Conservation (phyloP, 2,888 invertebrate species). For the Aspidiotus destructor region DNA sequence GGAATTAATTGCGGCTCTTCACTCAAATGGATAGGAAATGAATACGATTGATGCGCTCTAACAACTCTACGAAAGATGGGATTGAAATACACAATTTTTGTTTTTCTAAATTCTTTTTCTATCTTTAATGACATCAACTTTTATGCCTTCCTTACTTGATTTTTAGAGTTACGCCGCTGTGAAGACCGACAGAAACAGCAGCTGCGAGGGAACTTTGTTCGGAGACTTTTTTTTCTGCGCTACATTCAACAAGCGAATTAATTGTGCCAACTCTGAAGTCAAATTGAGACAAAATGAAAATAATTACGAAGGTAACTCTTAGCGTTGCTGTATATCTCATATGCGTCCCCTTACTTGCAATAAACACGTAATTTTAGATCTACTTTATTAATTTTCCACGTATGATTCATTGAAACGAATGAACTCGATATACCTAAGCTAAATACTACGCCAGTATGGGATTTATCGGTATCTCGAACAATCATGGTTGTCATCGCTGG, state of each 20-base stretch:
- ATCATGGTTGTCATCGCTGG: conserved; percentile 73
- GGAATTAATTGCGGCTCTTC: conserved; percentile 84
- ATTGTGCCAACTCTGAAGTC: conserved; percentile 68
- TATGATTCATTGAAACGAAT: conserved; percentile 63
- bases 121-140: background rate
- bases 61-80: conserved; percentile 53
- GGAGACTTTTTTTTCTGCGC: conserved; percentile 84
- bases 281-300: conserved; percentile 35
- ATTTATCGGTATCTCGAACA: conserved; percentile 63
- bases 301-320: background rate
- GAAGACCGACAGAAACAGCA: conserved; percentile 71
- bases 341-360: conserved; percentile 53
- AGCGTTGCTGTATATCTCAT: background rate
- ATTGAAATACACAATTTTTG: background rate
- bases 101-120: background rate
- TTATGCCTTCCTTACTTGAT: conserved; percentile 54
- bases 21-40: conserved; percentile 80
- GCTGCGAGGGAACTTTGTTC: conserved; percentile 80
- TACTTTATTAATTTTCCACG: conserved; percentile 67
- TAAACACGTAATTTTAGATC: conserved; percentile 67
- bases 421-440: conserved; percentile 77
- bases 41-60: conserved; percentile 76
- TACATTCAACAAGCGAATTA: conserved; percentile 79
- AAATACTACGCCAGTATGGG: conserved; percentile 57
- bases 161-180: conserved; percentile 79